phyloP scores from a whole-genome alignment of 2,888 invertebrate genomes.

The Pediacus dermestoides region DNA sequence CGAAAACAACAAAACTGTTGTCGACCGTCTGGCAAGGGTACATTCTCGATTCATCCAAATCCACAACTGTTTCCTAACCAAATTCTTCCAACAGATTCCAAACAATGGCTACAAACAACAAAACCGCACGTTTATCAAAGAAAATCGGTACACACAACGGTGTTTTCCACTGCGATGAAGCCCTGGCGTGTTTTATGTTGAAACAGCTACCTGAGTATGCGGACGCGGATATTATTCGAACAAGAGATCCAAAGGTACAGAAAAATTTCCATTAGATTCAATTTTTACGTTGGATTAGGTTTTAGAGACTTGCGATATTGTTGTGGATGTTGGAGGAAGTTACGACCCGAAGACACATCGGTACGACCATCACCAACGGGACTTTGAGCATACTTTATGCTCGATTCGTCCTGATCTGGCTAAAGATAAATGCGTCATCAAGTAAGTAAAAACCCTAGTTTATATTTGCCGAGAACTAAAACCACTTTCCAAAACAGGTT shows the following conservation, averaged over 20 bases:
- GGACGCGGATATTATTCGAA: slow-evolving; percentile 75
- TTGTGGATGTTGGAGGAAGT: slow-evolving; percentile 89
- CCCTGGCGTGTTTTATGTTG: slow-evolving; percentile 89
- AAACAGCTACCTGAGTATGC: slow-evolving; percentile 75
- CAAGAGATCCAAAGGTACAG: slow-evolving; percentile 54
- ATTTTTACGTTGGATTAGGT: slow-evolving; percentile 39
- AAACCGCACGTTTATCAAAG: slow-evolving; percentile 38
- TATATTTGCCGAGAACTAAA: neutral
- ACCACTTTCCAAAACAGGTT: slow-evolving; percentile 60
- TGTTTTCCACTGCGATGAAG: slow-evolving; percentile 91
- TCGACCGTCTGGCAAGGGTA: slow-evolving; percentile 27
- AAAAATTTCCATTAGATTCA: slow-evolving; percentile 14
- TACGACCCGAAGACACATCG: slow-evolving; percentile 73
- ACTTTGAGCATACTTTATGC: slow-evolving; percentile 66
- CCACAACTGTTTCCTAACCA: slow-evolving; percentile 9
- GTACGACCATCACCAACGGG: slow-evolving; percentile 94
- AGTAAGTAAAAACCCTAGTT: slow-evolving; percentile 38
- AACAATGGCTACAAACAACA: slow-evolving; percentile 43
- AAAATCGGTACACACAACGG: slow-evolving; percentile 77
- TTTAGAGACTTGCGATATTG: slow-evolving; percentile 82
- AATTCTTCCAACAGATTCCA: slow-evolving; percentile 41
- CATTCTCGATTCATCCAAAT: slow-evolving; percentile 33
- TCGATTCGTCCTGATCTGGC: slow-evolving; percentile 60
- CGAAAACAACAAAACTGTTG: too few species aligned
- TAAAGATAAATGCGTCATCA: slow-evolving; percentile 59